Base-by-base conservation (phyloP, 2,888 invertebrate species). In the Drosophila fungiperda region DNA sequence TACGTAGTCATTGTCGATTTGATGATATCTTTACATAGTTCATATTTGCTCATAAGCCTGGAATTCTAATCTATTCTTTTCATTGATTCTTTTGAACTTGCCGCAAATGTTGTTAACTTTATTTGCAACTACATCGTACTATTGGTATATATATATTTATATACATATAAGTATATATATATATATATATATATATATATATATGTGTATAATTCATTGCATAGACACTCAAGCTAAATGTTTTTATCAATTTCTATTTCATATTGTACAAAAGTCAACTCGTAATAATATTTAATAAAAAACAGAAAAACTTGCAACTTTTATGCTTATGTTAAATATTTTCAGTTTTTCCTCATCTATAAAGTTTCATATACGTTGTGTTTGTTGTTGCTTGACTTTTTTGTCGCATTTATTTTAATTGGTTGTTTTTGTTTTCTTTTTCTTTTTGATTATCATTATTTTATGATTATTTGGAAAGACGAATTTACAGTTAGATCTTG, bases 401-500 rank as follows among this genome's bases (percentile, higher is more conserved):
- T 71, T 61, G 79, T 67, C 66, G 76, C 69, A 75, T 82, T 80
- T 73, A 72, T 72, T 73, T 80, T 60, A 59, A 64, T 68, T 74
- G 45, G 49, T 62, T 54, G 32, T 63, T 66, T 58, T n/a, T 59
- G 55, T 64, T 53, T 70, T 40, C 64, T 52, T 35, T 60, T 65
- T 64, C 42, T 68, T 64, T 52, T 68, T 67, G n/a, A 77, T 65
- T 67, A 71, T 70, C 58, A 62, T 68, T 69, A 73, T 67, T 64
- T 52, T 80, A 76, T 60, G 80, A 78, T 82, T 85, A 87, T 82
- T 85, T 85, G 85, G 85, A 85, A 85, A 85, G 85, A 85, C 85
- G 76, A 85, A 85, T 85, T 87, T 85, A 85, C 85, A 85, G 63
- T 87, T 78, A 82, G 82, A 85, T 68, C 75, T 77, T 74, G 61